These are phyloP conservation scores for Galaxias olidus DNA, from an alignment of 2,797 vertebrate genomes.

Conservation along the genomic window DNA sequence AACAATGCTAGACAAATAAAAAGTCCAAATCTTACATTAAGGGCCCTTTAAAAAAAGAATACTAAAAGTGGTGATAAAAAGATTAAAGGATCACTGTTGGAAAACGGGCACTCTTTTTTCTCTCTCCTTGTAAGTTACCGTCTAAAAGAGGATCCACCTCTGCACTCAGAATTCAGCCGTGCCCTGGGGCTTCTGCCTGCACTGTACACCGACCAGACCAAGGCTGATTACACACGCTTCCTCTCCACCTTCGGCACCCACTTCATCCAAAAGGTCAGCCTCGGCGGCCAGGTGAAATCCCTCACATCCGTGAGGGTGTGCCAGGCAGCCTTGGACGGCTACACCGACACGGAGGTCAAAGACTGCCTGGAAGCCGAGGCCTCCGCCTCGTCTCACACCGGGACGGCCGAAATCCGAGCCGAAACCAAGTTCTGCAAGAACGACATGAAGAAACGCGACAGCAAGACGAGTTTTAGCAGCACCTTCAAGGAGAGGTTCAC, in stretches of 20 bases:
- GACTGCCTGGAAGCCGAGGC: constrained; percentile 69
- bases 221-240: constrained; percentile 20
- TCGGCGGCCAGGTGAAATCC: constrained; percentile 56
- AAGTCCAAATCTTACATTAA: too few relatives aligned
- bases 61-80: too few relatives aligned
- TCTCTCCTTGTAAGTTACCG: background rate
- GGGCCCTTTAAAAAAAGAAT: too few relatives aligned
- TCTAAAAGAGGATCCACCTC: constrained; percentile 5
- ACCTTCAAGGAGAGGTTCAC: constrained; percentile 50
- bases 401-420: background rate
- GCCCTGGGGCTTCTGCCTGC: constrained; percentile 39
- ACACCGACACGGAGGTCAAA: constrained; percentile 49
- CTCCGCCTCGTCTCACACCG: constrained; percentile 32
- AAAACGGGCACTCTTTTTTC: too few relatives aligned
- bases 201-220: constrained; percentile 25
- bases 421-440: constrained; percentile 29
- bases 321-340: constrained; percentile 37
- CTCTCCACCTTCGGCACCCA: constrained; percentile 67
- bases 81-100: too few relatives aligned
- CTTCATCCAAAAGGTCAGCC: constrained; percentile 53
- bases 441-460: constrained; percentile 29
- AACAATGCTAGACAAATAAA: too few relatives aligned
- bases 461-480: constrained; percentile 55
- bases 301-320: constrained; percentile 58
- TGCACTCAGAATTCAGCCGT: constrained; percentile 9